A percentile compares a stretch with the other conserved stretches of the same genome.
These are phyloP conservation scores for Malurus leucopterus DNA, from an alignment of 2,797 vertebrate genomes.

Conservation along the genomic window DNA sequence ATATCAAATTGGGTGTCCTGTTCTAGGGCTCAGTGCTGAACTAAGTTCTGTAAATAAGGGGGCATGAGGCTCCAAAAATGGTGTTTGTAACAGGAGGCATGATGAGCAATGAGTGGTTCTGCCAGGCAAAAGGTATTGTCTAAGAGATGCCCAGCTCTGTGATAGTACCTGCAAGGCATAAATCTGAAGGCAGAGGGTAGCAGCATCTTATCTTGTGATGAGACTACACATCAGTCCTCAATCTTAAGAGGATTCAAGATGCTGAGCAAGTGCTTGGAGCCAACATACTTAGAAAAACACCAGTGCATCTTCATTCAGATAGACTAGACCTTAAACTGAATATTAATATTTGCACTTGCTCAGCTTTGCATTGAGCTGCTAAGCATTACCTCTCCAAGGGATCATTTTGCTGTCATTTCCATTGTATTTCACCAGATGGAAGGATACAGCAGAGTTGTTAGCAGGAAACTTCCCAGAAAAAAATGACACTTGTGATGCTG, in stretches of 20 bases:
- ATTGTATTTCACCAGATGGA: not conserved
- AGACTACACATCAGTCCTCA: not conserved
- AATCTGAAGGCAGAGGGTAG: not conserved
- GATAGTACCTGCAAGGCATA: not conserved
- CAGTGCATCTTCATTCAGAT: not conserved
- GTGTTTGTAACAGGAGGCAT: not conserved
- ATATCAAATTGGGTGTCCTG: not conserved
- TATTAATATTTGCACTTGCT: not conserved
- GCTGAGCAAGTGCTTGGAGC: not conserved
- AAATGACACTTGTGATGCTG: not conserved
- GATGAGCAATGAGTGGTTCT: not conserved
- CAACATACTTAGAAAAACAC: not conserved
- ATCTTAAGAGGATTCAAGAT: not conserved
- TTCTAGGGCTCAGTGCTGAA: not conserved
- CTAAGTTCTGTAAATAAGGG: not conserved
- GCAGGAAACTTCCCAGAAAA: not conserved
- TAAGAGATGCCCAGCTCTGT: not conserved
- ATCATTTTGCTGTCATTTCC: not conserved
- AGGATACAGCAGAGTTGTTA: not conserved
- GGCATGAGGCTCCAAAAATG: not conserved
- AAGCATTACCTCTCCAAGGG: not conserved
- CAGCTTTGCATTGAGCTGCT: not conserved
- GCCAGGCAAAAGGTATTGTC: rapidly evolving
- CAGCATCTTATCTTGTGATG: not conserved
- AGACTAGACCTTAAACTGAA: not conserved